These are phyloP conservation scores for Microtus ochrogaster DNA, from an alignment of 2,113 vertebrate species.

Conservation along the genomic window DNA sequence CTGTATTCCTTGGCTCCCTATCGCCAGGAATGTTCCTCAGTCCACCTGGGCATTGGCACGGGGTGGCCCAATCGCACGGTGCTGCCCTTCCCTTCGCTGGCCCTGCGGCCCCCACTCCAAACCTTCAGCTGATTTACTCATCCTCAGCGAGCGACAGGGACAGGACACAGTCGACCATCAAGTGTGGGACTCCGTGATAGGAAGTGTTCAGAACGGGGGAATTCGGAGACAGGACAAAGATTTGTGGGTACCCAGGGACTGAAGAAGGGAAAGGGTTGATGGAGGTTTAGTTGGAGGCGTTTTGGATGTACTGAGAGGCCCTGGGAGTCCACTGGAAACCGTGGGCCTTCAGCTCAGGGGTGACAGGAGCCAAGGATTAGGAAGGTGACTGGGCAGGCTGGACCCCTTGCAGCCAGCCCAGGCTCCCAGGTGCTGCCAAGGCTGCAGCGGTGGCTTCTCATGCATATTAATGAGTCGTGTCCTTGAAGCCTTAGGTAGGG, in stretches of 20 bases:
- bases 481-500: background rate
- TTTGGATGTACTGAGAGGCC: background rate
- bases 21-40: no score
- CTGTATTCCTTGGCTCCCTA: background rate
- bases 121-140: background rate
- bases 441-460: background rate
- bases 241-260: background rate
- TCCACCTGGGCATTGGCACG: background rate
- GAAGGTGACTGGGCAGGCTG: rapidly evolving
- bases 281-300: background rate
- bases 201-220: background rate
- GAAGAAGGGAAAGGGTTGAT: no score
- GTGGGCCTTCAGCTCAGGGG: background rate
- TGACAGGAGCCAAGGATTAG: background rate
- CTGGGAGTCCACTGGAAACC: background rate
- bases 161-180: background rate
- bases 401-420: background rate
- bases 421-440: background rate
- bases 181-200: background rate
- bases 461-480: background rate
- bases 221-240: background rate
- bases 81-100: background rate
- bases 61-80: background rate
- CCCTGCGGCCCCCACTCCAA: background rate
- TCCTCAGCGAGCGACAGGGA: background rate